Base-by-base conservation (phyloP, 2,888 invertebrate species). In the Sphaerophoria rueppellii region DNA sequence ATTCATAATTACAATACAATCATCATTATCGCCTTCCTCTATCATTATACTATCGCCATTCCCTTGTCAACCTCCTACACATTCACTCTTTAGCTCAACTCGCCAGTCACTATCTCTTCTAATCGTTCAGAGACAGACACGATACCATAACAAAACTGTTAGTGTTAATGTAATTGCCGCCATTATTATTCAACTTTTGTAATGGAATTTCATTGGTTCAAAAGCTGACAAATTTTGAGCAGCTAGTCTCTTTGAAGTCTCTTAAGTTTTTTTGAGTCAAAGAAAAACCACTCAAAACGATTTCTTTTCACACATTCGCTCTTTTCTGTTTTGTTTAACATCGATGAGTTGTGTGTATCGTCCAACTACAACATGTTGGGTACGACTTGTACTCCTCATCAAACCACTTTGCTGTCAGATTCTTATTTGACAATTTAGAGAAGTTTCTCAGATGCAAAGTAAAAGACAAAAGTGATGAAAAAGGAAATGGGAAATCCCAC, bases 261-360 rank as follows among this genome's bases (percentile, higher is more conserved):
- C 82, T 71, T 50, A 34, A 50, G 5, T 34, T 46, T 3, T 46
- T 3, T 34, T 34, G 37, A 35, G 32, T 32, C 46, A 16, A 46
- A 6, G 63, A 58, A 40, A 71, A 58, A 75, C 24, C 67, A 77
- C 77, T 81, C 76, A 76, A 65, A 80, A 76, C n/a, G 11, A 32
- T 61, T 54, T 52, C 11, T 24, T 24, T 24, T 24, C 24, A 24
- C 24, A 24, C 24, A 4, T 58, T 34, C 74, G 58, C 78, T 82
- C 82, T 82, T 82, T 55, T 24, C 24, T 4, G 9, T 43, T 9
- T 43, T n/a, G n/a, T n/a, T 24, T 24, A 24, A 24, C 24, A 24
- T 24, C 24, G 9, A 43, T 1, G 9, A 43, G 9, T 43, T 43
- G 43, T 43, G 52, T 46, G 43, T n/a, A 14, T 34, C 54, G 37